Conservation (phyloP, 2,888 invertebrate species). For the Drosophila kuntzei region DNA sequence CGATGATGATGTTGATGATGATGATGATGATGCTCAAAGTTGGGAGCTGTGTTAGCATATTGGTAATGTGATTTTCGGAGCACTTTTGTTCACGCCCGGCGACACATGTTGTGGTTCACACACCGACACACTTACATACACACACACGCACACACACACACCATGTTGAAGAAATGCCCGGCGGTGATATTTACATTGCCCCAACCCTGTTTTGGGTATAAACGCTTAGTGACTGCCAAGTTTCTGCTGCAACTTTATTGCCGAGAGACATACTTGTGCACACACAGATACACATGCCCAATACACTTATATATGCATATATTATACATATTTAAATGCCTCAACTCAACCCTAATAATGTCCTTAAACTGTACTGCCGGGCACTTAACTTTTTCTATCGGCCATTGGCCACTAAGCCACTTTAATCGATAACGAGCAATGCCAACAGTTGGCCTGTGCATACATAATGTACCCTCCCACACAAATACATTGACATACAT, state of each 20-base stretch:
- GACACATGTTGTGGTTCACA: conserved; percentile 79
- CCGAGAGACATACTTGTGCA: conserved; percentile 19
- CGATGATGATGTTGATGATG: not conserved
- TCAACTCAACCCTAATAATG: conserved; percentile 48
- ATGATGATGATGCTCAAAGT: conserved; percentile 43
- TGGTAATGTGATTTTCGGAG: conserved; percentile 75
- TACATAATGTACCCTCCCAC: conserved; percentile 13
- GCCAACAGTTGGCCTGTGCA: conserved; percentile 55
- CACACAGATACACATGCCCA: not conserved
- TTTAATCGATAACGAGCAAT: conserved; percentile 68
- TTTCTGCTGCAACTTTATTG: conserved; percentile 50
- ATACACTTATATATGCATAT: conserved; percentile 1
- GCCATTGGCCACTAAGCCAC: conserved; percentile 46
- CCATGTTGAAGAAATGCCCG: conserved; percentile 47
- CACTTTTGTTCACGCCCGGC: conserved; percentile 78
- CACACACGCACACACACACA: conserved; percentile 8
- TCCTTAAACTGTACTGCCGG: conserved; percentile 59
- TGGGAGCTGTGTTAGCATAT: conserved; percentile 51
- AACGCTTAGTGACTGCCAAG: conserved; percentile 60
- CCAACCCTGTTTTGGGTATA: conserved; percentile 42
- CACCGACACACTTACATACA: conserved; percentile 41
- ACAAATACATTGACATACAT: conserved; percentile 7
- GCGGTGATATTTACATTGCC: conserved; percentile 64
- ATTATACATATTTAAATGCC: conserved; percentile 6
- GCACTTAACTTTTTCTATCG: conserved; percentile 56